Conservation (phyloP, 2,797 vertebrate genomes). For the Apogon talboti region DNA sequence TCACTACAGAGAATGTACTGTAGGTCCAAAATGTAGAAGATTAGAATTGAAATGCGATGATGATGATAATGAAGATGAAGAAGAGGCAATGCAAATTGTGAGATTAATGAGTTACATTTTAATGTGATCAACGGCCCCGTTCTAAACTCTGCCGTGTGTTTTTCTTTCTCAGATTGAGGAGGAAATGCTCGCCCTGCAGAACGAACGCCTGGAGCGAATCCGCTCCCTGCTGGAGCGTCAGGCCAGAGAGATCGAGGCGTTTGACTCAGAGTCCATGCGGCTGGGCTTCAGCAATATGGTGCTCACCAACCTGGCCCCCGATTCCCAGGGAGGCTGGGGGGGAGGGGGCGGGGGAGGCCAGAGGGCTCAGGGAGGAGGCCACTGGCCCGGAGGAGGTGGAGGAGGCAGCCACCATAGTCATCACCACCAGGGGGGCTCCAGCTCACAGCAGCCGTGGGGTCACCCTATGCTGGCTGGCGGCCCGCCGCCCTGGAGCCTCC, state of each 20-base stretch:
- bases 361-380: constrained; percentile 72
- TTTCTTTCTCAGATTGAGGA: constrained; percentile 90
- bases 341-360: constrained; percentile 79
- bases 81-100: too few relatives aligned
- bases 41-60: too few relatives aligned
- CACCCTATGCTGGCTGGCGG: constrained; percentile 92
- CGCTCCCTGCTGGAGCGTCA: constrained; percentile 96
- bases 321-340: constrained; percentile 89
- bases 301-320: constrained; percentile 94
- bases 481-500: constrained; percentile 95
- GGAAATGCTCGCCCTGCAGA: constrained; percentile 96
- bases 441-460: constrained; percentile 90
- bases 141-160: neutral
- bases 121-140: too few relatives aligned
- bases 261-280: constrained; percentile 98
- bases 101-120: neutral
- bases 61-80: too few relatives aligned
- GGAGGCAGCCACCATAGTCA: constrained; percentile 72
- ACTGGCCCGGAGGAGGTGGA: constrained; percentile 73
- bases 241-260: constrained; percentile 97
- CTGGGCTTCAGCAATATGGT: constrained; percentile 99
- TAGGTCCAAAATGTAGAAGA: too few relatives aligned
- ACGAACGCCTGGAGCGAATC: constrained; percentile 96
- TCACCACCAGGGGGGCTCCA: constrained; percentile 80
- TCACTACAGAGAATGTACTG: too few relatives aligned